Conservation (phyloP, 2,113 vertebrate genomes). For the Campylomormyrus numenius region DNA sequence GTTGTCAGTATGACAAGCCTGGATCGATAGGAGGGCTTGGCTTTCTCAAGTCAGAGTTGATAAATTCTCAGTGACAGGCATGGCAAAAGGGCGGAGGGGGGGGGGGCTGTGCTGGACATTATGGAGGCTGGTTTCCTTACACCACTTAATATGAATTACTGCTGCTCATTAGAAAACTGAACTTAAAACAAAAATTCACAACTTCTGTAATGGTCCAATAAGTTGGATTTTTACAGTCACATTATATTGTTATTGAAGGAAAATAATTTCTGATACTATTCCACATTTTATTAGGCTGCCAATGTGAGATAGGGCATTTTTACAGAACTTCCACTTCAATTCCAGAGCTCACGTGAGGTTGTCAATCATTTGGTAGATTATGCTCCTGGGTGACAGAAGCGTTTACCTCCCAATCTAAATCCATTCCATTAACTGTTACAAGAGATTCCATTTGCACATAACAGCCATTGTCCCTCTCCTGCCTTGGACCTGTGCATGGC, state of each 20-base stretch:
- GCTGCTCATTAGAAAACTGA: neutral
- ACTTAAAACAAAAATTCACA: neutral
- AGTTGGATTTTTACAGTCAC: neutral
- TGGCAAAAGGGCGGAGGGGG: neutral
- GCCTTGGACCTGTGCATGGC: neutral
- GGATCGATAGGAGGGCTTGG: slow-evolving; percentile 21
- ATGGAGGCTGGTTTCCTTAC: neutral
- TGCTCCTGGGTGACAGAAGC: neutral
- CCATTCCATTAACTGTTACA: slow-evolving; percentile 12
- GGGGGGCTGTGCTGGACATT: neutral
- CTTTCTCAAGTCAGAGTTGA: slow-evolving; percentile 4
- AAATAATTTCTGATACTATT: neutral
- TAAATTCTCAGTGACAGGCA: slow-evolving; percentile 33
- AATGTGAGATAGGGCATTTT: slow-evolving; percentile 5
- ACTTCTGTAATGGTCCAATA: neutral
- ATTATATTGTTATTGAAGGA: neutral
- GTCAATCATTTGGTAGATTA: neutral
- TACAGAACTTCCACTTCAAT: neutral
- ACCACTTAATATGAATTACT: neutral
- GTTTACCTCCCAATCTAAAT: slow-evolving; percentile 19
- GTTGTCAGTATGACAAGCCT: neutral
- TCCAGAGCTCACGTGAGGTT: neutral
- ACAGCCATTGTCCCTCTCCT: neutral
- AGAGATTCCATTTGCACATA: neutral
- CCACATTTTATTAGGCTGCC: neutral